phyloP scores from a whole-genome alignment of 2,113 vertebrate genomes.

The Cromileptes altivelis region DNA sequence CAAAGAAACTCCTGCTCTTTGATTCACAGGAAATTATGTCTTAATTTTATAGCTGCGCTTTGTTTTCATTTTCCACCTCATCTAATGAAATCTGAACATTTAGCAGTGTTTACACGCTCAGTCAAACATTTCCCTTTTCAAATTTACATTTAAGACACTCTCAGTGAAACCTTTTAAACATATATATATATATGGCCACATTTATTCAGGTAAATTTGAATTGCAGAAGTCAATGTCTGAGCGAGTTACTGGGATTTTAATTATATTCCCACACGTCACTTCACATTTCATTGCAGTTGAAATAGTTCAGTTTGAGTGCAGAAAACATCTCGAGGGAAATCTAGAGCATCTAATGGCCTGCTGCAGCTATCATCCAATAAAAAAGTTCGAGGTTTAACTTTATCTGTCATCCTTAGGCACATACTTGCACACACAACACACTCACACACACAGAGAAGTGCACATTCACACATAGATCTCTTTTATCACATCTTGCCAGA shows the following conservation, averaged over 20 bases:
- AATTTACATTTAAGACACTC: not conserved
- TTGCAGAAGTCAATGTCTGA: not conserved
- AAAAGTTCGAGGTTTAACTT: conserved; percentile 57
- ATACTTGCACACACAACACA: conserved; percentile 7
- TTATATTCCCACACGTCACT: conserved; percentile 14
- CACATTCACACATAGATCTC: conserved; percentile 36
- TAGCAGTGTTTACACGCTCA: not conserved
- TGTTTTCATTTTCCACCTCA: not conserved
- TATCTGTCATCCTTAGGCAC: conserved; percentile 46
- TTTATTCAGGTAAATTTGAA: not conserved
- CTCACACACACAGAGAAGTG: conserved; percentile 8
- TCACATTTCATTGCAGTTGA: conserved; percentile 34
- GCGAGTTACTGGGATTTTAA: conserved; percentile 22
- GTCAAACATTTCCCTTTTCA: not conserved
- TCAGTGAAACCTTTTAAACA: not conserved
- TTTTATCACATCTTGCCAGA: conserved; percentile 60
- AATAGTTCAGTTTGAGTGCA: conserved; percentile 23
- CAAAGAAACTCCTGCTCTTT: not conserved
- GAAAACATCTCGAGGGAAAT: conserved; percentile 53
- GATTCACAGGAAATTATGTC: not conserved
- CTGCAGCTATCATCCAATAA: conserved; percentile 44
- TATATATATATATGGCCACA: not conserved
- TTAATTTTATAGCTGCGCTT: too few relatives aligned
- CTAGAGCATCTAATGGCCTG: conserved; percentile 44
- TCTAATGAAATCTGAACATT: not conserved